Evolutionary conservation across 2,888 invertebrate genomes (phyloP).

Genomic region (Bombylius major): DNA sequence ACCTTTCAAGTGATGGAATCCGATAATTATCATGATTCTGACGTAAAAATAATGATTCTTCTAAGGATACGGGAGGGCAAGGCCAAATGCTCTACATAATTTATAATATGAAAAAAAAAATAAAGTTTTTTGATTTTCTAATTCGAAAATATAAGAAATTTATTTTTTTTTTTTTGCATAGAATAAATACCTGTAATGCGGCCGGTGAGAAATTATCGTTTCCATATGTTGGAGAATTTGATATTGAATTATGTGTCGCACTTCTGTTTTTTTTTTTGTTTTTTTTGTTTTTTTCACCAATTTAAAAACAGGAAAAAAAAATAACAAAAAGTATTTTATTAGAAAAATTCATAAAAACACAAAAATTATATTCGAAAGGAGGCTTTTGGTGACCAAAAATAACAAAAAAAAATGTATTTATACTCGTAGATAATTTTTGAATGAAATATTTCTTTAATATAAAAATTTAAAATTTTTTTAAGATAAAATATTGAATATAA

Average conservation of each 20-base stretch:
- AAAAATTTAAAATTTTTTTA: too few relatives aligned
- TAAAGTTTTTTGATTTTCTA: not conserved
- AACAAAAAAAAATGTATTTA: too few relatives aligned
- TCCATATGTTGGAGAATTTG: conserved; percentile 23
- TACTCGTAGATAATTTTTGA: too few relatives aligned
- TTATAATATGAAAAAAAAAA: not conserved
- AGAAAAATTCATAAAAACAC: too few relatives aligned
- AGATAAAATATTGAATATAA: too few relatives aligned
- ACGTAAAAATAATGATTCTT: conserved; percentile 15
- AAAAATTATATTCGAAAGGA: too few relatives aligned
- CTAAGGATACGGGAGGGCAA: conserved; percentile 17
- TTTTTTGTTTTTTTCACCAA: not conserved
- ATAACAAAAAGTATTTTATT: too few relatives aligned
- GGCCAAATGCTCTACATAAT: conserved; percentile 18
- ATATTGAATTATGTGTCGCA: conserved; percentile 20
- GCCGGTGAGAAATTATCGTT: conserved; percentile 21
- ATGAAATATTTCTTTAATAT: too few relatives aligned
- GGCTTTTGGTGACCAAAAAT: too few relatives aligned
- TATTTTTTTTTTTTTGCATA: not conserved
- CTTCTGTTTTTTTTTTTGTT: conserved; percentile 12
- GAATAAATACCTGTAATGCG: conserved; percentile 19
- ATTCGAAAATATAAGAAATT: not conserved
- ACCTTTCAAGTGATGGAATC: conserved; percentile 13
- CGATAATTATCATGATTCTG: conserved; percentile 17
- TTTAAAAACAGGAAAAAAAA: too few relatives aligned